Evolutionary conservation across 1,140 invertebrate species (phyloP), one percentile per base, ranked within the genome.

Genomic region (Aphaenogaster ashmeadi): DNA sequence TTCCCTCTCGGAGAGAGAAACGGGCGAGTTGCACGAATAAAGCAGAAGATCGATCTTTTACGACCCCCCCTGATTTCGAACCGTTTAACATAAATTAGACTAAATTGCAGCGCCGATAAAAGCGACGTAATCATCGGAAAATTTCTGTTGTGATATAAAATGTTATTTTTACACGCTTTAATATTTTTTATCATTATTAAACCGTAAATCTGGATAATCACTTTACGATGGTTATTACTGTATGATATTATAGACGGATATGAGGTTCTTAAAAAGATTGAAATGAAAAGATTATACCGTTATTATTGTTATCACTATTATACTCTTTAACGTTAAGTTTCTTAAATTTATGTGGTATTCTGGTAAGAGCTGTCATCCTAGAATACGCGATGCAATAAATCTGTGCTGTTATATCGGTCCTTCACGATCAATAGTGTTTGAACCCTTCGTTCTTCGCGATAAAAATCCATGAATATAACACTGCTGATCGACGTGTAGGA

Each of bases 71-170:
- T 27, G 80, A 62, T 84, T 74, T 62, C 44, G n/a, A 47, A 41
- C 5, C 41, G 80, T 75, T 84, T 75, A 75, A 84, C 41, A 84
- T 84, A 84, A 74, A 84, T 84, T 84, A 60, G 27, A 84, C 33
- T 62, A 75, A 84, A 84, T 75, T 60, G 80, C 54, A 13, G 69
- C 41, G 27, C 13, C 41, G 80, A 84, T 80, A 84, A 84, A 75
- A 36, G 27, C 41, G 18, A 54, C 44, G n/a, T 38, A 84, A 75
- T 84, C 66, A 41, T 36, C 33, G 69, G 71, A 75, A 74, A 84
- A 38, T 60, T 62, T 47, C 4, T 41, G 33, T 36, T 9, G 36
- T 27, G 8, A 21, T 74, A 52, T 84, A 58, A 50, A 69, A 44
- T 2, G 13, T 58, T 75, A 74, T 47, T 74, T 60, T 18, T 47